A percentile compares a stretch with the other conserved stretches of the same genome.
Evolutionary conservation across 2,113 vertebrate genomes (phyloP).

Genomic region (Notothenia coriiceps): DNA sequence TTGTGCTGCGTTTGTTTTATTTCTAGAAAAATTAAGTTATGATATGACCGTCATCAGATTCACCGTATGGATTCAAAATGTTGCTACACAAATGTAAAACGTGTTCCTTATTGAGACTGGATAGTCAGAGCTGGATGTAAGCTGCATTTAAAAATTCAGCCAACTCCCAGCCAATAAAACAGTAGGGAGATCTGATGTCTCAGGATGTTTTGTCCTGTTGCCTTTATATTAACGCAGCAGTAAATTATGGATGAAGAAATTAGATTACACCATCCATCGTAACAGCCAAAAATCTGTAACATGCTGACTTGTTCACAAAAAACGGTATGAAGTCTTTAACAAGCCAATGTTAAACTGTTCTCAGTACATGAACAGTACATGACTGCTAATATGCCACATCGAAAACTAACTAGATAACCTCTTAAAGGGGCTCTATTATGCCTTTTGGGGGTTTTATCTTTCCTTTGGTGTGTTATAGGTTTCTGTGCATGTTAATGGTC

Average conservation of each 20-base stretch:
- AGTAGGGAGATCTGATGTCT: background rate
- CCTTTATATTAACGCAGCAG: constrained; percentile 3
- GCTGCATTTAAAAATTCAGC: constrained; percentile 8
- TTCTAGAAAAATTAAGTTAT: constrained; percentile 2
- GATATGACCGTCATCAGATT: background rate
- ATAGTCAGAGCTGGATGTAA: background rate
- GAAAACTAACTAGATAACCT: background rate
- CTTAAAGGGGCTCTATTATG: background rate
- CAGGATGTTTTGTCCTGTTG: constrained; percentile 13
- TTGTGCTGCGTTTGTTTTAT: background rate
- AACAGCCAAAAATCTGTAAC: background rate
- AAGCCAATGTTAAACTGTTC: background rate
- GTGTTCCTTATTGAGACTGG: background rate
- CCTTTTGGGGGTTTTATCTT: too few species aligned
- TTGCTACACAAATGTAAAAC: background rate
- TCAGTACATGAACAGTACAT: background rate
- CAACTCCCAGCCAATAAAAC: constrained; percentile 8
- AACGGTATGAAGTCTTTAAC: background rate
- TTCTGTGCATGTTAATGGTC: background rate
- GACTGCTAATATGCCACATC: background rate
- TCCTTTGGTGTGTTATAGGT: too few species aligned
- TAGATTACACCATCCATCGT: background rate
- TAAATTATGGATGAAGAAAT: constrained; percentile 36
- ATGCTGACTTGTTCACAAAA: background rate
- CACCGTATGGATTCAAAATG: background rate